phyloP scores from a whole-genome alignment of 92 coral and sea anemone species.

The Parazoanthus atlanticus region DNA sequence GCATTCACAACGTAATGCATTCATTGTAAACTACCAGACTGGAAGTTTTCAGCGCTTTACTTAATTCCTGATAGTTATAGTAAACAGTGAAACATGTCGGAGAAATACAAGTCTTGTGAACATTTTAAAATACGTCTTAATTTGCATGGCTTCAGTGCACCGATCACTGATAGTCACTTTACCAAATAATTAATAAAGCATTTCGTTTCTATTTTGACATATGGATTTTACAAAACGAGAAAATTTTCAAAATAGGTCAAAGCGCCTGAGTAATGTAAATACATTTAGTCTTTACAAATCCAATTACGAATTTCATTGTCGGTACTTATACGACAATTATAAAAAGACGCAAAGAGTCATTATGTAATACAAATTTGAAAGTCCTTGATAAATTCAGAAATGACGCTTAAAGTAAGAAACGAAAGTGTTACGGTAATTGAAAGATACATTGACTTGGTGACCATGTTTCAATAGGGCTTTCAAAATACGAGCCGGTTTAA shows the following conservation, averaged over 20 bases:
- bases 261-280: neutral
- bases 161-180: neutral
- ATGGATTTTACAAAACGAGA: neutral
- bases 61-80: too few relatives aligned
- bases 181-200: too few relatives aligned
- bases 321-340: neutral
- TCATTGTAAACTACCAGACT: too few relatives aligned
- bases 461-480: too few relatives aligned
- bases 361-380: too few relatives aligned
- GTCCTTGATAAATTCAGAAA: neutral
- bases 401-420: neutral
- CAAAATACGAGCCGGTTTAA: too few relatives aligned
- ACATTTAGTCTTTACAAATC: neutral
- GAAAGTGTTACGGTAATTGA: neutral
- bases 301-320: neutral
- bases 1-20: too few relatives aligned
- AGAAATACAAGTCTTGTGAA: too few relatives aligned
- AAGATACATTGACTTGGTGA: neutral
- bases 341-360: neutral
- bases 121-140: neutral
- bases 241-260: neutral
- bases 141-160: neutral
- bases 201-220: neutral
- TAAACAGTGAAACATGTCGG: too few relatives aligned
- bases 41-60: too few relatives aligned